Percentiles rank a stretch among this genome's conserved stretches.
Evolutionary conservation across 2,888 invertebrate species (phyloP).

Genomic region (Plebejus argus): DNA sequence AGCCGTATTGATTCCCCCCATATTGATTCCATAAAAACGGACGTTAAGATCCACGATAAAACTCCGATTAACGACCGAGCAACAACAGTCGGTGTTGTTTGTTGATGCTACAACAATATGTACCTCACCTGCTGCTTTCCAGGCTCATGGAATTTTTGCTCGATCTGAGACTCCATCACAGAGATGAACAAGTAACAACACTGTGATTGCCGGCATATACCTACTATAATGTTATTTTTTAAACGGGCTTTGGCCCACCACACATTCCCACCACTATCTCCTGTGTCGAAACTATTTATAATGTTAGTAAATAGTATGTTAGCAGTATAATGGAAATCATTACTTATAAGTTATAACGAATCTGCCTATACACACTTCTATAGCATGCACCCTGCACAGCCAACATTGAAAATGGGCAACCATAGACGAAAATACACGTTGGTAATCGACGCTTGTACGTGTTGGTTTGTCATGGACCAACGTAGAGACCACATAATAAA

Average conservation of each 20-base stretch:
- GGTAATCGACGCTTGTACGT: not conserved
- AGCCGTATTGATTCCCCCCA: not conserved
- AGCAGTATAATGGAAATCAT: too few relatives aligned
- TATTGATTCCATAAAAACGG: slow-evolving; percentile 17
- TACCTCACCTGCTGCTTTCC: not conserved
- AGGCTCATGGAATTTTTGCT: not conserved
- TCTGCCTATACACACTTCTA: too few relatives aligned
- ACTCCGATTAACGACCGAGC: not conserved
- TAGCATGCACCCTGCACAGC: not conserved
- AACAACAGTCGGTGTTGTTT: not conserved
- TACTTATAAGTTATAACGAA: too few relatives aligned
- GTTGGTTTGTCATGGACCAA: too few relatives aligned
- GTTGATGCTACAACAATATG: not conserved
- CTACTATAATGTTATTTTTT: too few relatives aligned
- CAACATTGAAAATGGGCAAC: not conserved
- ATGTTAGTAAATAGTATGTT: too few relatives aligned
- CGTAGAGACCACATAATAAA: too few relatives aligned
- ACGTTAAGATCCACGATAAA: slow-evolving; percentile 13
- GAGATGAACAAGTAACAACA: too few relatives aligned
- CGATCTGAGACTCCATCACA: not conserved
- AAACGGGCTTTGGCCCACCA: too few relatives aligned
- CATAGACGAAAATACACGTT: not conserved
- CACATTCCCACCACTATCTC: too few relatives aligned
- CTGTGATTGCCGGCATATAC: too few relatives aligned
- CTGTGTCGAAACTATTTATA: too few relatives aligned